These are phyloP conservation scores for Zeugodacus cucurbitae DNA, from an alignment of 1,140 invertebrate genomes.

Conservation along the genomic window DNA sequence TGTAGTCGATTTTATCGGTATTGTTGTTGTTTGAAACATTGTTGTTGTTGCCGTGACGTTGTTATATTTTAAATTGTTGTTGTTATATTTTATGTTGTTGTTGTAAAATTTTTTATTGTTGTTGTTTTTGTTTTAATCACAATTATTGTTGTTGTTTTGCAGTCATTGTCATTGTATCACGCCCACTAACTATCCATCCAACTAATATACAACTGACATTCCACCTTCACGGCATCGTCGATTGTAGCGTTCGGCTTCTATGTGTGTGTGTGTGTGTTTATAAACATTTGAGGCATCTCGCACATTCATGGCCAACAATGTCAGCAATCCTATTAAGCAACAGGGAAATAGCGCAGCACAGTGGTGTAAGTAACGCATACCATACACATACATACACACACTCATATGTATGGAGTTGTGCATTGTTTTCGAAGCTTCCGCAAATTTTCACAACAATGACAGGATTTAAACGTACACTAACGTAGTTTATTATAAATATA, in stretches of 20 bases:
- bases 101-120: too few species aligned
- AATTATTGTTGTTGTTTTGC: too few species aligned
- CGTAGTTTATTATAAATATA: not conserved
- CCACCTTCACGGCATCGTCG: not conserved
- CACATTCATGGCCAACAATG: not conserved
- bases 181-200: not conserved
- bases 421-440: not conserved
- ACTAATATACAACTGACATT: not conserved
- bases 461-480: not conserved
- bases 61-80: too few species aligned
- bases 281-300: not conserved
- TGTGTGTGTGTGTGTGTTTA: not conserved
- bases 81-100: too few species aligned
- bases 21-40: too few species aligned
- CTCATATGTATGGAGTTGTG: not conserved
- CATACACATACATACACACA: not conserved
- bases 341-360: not conserved
- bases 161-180: not conserved
- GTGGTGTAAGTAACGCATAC: not conserved
- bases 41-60: too few species aligned
- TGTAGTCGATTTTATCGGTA: too few species aligned
- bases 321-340: not conserved
- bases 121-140: too few species aligned
- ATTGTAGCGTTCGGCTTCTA: too few species aligned
- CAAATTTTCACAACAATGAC: not conserved